phyloP scores from a whole-genome alignment of 1,140 invertebrate genomes.

The Argopecten irradians region DNA sequence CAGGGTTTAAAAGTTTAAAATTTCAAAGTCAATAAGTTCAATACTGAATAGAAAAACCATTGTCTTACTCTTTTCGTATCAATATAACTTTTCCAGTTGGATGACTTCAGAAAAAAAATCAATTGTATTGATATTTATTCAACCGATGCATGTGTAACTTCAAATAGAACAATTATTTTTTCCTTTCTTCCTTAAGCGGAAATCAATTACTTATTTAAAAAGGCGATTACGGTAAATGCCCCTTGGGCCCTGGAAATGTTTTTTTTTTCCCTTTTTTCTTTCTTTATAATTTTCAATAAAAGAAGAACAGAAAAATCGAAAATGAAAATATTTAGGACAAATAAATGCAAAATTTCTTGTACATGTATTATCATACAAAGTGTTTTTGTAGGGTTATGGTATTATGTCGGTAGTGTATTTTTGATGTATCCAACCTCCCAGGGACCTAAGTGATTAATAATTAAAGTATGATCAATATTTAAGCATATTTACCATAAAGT shows the following conservation, averaged over 20 bases:
- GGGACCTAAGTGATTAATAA: background rate
- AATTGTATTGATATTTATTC: slow-evolving; percentile 10
- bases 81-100: background rate
- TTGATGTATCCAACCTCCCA: background rate
- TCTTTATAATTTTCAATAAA: background rate
- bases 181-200: background rate
- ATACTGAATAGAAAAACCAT: background rate
- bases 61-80: background rate
- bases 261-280: too few relatives aligned
- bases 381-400: background rate
- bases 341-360: background rate
- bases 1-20: background rate
- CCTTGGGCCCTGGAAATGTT: too few relatives aligned
- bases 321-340: background rate
- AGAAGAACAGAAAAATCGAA: background rate
- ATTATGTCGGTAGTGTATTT: background rate
- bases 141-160: background rate
- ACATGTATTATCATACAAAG: background rate
- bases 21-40: background rate
- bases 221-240: slow-evolving; percentile 9
- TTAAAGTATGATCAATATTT: background rate
- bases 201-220: background rate
- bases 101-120: slow-evolving; percentile 17
- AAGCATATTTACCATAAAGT: background rate
- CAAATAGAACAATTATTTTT: background rate